These are phyloP conservation scores for Indicator indicator DNA, from an alignment of 2,113 vertebrate genomes.

Conservation along the genomic window DNA sequence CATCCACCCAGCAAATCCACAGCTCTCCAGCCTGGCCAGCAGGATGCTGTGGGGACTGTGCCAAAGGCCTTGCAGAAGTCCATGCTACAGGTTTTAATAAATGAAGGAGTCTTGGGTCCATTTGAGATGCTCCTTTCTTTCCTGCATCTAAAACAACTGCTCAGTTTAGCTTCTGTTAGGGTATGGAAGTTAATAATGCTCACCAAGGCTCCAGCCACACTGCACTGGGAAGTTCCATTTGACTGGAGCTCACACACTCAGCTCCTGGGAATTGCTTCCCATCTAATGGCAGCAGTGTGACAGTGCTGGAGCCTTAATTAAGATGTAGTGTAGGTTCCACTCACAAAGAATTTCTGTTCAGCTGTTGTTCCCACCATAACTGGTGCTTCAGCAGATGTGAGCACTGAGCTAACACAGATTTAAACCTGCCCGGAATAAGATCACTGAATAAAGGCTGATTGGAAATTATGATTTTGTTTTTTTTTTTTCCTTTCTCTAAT, in stretches of 20 bases:
- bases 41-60: no score
- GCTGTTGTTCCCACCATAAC: not conserved
- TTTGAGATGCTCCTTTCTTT: not conserved
- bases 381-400: not conserved
- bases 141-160: not conserved
- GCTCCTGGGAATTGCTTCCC: not conserved
- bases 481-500: not conserved
- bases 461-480: not conserved
- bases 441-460: not conserved
- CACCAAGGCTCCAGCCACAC: not conserved
- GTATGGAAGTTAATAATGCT: not conserved
- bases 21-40: no score
- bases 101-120: not conserved
- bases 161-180: not conserved
- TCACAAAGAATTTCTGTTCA: not conserved
- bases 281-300: not conserved
- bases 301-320: not conserved
- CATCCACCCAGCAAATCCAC: no score
- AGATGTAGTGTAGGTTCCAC: not conserved
- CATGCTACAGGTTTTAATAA: not conserved
- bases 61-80: no score
- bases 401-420: not conserved
- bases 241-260: not conserved
- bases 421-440: not conserved
- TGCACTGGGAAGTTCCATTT: not conserved